These are phyloP conservation scores for Mimachlamys varia DNA, from an alignment of 2,888 invertebrate species.

Conservation along the genomic window DNA sequence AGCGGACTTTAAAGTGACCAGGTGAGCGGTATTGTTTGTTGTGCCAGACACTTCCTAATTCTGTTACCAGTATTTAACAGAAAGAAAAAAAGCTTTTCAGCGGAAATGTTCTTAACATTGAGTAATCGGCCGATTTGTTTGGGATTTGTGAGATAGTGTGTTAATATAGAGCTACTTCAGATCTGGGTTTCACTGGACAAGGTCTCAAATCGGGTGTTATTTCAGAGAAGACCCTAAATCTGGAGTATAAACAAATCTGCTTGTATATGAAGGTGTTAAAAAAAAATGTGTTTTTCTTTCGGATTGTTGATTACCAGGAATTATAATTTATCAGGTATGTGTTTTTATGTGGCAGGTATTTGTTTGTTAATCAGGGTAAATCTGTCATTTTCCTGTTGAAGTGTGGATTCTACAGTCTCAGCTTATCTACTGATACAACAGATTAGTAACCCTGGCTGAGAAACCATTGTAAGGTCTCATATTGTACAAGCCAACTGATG, in stretches of 20 bases:
- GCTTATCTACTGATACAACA: not conserved
- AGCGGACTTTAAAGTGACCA: not conserved
- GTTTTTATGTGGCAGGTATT: not conserved
- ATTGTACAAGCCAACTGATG: not conserved
- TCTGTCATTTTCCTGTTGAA: not conserved
- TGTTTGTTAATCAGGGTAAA: not conserved
- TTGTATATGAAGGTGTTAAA: not conserved
- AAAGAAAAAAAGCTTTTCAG: not conserved
- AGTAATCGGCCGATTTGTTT: not conserved
- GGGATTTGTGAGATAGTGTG: not conserved
- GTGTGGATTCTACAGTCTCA: not conserved
- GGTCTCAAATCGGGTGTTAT: not conserved
- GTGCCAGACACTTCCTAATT: slow-evolving; percentile 3
- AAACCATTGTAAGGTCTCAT: not conserved
- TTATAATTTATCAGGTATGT: not conserved
- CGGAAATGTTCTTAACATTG: not conserved
- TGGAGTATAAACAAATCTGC: slow-evolving; percentile 1
- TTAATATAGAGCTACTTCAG: not conserved
- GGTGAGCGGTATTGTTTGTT: not conserved
- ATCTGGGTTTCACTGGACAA: not conserved
- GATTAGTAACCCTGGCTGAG: not conserved
- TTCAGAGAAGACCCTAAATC: not conserved
- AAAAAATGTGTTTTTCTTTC: not conserved
- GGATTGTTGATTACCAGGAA: not conserved
- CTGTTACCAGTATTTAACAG: not conserved